phyloP scores from a whole-genome alignment of 1,140 invertebrate genomes.

The Lutraria rhynchaena region DNA sequence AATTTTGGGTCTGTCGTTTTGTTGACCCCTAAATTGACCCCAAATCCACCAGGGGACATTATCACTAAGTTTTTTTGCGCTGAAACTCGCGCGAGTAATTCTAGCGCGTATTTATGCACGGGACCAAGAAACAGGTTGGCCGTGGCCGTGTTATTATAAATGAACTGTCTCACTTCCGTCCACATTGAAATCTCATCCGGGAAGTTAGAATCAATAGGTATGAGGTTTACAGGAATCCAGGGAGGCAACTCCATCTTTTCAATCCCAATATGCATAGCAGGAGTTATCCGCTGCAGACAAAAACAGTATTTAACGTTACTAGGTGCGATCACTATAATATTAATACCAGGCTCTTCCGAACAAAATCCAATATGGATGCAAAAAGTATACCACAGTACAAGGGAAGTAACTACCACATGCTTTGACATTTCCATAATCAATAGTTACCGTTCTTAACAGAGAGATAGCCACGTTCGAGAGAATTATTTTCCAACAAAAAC shows the following conservation, averaged over 20 bases:
- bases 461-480: no score
- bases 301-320: conserved; percentile 3
- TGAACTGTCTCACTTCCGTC: not conserved
- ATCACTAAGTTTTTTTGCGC: conserved; percentile 18
- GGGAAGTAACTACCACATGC: no score
- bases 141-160: conserved; percentile 2
- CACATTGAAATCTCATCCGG: not conserved
- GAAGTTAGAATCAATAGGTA: not conserved
- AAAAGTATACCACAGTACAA: no score
- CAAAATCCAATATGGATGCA: no score
- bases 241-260: conserved; percentile 7
- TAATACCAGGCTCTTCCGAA: not conserved
- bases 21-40: conserved; percentile 13
- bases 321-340: conserved; percentile 34
- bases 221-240: not conserved
- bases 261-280: conserved; percentile 23
- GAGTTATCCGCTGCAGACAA: conserved; percentile 5
- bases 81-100: conserved; percentile 16
- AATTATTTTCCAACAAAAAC: no score
- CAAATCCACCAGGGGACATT: conserved; percentile 25
- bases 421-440: no score
- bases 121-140: conserved; percentile 27
- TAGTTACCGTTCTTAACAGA: no score
- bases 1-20: conserved; percentile 15
- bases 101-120: not conserved